Conservation (phyloP, 2,113 vertebrate species). For the Sus scrofa region DNA sequence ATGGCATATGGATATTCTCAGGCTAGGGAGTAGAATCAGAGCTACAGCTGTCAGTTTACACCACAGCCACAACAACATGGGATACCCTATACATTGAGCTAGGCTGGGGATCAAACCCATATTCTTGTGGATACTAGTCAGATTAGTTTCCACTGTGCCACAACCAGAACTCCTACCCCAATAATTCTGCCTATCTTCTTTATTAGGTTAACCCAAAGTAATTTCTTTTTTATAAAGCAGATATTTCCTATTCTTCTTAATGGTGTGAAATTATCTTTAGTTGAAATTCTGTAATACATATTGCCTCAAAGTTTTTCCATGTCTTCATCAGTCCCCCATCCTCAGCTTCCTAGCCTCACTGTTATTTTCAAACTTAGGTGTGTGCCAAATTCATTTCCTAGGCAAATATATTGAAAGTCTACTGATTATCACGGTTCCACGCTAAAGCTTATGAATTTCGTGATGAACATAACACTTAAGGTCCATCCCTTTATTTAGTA, state of each 20-base stretch:
- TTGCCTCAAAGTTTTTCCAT: not conserved
- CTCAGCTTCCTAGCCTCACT: not conserved
- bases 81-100: no score
- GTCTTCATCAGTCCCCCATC: not conserved
- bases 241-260: not conserved
- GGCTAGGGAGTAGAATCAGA: no score
- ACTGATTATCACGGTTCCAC: not conserved
- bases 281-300: constrained; percentile 31
- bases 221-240: not conserved
- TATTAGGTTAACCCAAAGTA: not conserved
- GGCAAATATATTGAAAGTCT: not conserved
- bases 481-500: not conserved
- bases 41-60: no score
- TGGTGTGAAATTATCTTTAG: not conserved
- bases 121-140: no score
- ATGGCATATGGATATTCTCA: no score
- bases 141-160: no score
- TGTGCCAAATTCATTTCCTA: not conserved
- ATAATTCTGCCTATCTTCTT: constrained; percentile 10
- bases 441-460: not conserved
- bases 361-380: constrained; percentile 5
- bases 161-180: not conserved
- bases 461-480: not conserved
- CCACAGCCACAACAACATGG: no score
- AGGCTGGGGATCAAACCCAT: no score